phyloP scores from a whole-genome alignment of 2,797 vertebrate genomes.

The Argya squamiceps region DNA sequence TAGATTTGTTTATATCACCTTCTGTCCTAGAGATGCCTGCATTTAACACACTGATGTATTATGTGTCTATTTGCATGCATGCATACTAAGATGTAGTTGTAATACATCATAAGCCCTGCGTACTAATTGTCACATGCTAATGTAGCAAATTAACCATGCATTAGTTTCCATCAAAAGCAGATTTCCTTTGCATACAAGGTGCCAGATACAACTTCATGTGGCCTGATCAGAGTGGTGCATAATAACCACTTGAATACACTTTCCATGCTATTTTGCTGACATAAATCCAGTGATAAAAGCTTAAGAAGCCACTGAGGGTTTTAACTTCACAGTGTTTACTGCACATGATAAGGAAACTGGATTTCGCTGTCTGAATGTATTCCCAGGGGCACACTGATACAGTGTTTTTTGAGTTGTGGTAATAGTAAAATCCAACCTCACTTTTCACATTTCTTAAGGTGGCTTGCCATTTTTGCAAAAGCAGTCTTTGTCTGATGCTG shows the following conservation, averaged over 20 bases:
- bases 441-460: not conserved
- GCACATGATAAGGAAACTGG: not conserved
- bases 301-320: not conserved
- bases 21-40: not conserved
- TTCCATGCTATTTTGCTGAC: not conserved
- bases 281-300: not conserved
- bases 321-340: not conserved
- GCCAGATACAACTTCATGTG: not conserved
- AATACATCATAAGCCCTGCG: not conserved
- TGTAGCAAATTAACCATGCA: not conserved
- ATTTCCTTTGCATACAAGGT: not conserved
- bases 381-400: not conserved
- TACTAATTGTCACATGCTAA: slow-evolving; percentile 36
- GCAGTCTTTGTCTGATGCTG: not conserved
- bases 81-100: not conserved
- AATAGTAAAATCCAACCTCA: not conserved
- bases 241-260: not conserved
- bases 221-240: not conserved
- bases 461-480: not conserved
- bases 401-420: not conserved
- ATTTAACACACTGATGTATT: not conserved
- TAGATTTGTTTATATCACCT: slow-evolving; percentile 1
- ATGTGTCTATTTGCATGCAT: not conserved
- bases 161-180: slow-evolving; percentile 2
- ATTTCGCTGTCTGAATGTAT: not conserved